phyloP scores from a whole-genome alignment of 1,140 invertebrate genomes.

The Neuroterus valhalla region DNA sequence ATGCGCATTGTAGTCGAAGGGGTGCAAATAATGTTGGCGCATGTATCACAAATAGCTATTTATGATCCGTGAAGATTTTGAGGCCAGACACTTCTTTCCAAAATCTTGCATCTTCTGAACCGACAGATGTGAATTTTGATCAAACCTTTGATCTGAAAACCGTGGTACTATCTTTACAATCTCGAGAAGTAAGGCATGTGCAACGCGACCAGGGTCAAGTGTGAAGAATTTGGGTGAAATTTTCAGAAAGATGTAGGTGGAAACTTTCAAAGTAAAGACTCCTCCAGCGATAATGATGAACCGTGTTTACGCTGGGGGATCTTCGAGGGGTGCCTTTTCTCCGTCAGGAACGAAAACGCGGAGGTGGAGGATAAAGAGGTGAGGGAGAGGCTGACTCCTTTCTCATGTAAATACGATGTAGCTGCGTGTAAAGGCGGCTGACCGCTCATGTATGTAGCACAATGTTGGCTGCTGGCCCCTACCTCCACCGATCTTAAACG shows the following conservation, averaged over 20 bases:
- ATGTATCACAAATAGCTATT: no score
- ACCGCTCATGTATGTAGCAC: constrained; percentile 68
- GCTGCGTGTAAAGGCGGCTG: constrained; percentile 71
- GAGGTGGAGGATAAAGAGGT: constrained; percentile 36
- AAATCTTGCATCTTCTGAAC: no score
- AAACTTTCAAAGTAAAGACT: constrained; percentile 65
- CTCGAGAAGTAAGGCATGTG: constrained; percentile 30
- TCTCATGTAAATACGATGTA: constrained; percentile 76
- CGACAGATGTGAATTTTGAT: not conserved
- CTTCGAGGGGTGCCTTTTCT: constrained; percentile 55
- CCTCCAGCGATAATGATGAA: constrained; percentile 73
- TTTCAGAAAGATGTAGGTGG: constrained; percentile 44
- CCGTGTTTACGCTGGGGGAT: constrained; percentile 70
- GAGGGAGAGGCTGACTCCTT: constrained; percentile 68
- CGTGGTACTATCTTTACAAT: no score
- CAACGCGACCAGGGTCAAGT: constrained; percentile 57
- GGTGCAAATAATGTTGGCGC: no score
- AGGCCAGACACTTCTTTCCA: no score
- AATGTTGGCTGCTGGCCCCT: constrained; percentile 64
- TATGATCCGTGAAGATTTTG: no score
- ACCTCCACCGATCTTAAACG: constrained; percentile 53
- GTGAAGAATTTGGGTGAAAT: constrained; percentile 47
- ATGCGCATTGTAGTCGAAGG: no score
- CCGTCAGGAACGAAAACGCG: constrained; percentile 45
- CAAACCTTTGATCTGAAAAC: not conserved